Conservation (phyloP, 2,888 invertebrate genomes). For the Apotomis turbidana region DNA sequence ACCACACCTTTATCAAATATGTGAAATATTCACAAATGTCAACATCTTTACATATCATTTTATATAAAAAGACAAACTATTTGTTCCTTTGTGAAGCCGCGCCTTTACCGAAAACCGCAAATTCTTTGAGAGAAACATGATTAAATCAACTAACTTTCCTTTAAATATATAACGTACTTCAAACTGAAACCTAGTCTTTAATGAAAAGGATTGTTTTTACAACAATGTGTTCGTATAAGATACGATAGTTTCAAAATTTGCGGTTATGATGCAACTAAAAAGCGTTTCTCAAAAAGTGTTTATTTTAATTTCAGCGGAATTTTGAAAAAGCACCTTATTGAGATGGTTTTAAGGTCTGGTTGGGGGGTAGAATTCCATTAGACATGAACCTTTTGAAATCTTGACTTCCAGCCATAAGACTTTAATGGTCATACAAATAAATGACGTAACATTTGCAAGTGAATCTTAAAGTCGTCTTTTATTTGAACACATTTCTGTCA, state of each 20-base stretch:
- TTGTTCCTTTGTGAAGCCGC: slow-evolving; percentile 13
- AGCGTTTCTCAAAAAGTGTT: neutral
- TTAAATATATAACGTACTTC: neutral
- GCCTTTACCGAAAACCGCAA: slow-evolving; percentile 30
- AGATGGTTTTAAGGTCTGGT: neutral
- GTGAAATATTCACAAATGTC: slow-evolving; percentile 4
- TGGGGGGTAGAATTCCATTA: neutral
- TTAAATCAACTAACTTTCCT: neutral
- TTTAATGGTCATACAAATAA: slow-evolving; percentile 31
- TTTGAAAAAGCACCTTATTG: neutral
- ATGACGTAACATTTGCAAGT: slow-evolving; percentile 20
- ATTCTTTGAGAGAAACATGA: slow-evolving; percentile 26
- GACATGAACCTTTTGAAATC: neutral
- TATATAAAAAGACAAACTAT: slow-evolving; percentile 26
- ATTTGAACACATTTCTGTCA: slow-evolving; percentile 11
- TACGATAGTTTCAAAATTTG: neutral
- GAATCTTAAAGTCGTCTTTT: slow-evolving; percentile 13
- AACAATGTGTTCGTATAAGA: neutral
- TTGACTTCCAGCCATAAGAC: neutral
- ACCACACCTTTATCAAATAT: slow-evolving; percentile 18
- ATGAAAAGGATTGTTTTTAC: neutral
- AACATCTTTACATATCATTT: slow-evolving; percentile 24
- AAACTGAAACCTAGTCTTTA: neutral
- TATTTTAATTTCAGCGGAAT: neutral
- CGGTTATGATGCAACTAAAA: slow-evolving; percentile 2